Percentiles rank a stretch among this genome's conserved stretches.
Conservation (phyloP, 2,797 vertebrate genomes). For the Danio choprae region DNA sequence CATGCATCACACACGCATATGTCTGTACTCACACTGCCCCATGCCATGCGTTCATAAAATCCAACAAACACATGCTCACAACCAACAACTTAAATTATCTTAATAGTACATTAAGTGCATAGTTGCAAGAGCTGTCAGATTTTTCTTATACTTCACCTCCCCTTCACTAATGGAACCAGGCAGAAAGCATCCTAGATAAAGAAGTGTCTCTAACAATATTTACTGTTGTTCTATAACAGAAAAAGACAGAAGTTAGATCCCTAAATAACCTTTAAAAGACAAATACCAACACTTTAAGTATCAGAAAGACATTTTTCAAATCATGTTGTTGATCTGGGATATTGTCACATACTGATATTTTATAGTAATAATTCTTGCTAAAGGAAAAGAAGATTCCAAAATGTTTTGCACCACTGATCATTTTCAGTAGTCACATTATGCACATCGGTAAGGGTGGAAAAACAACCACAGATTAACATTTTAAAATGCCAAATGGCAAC, state of each 20-base stretch:
- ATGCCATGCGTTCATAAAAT: not conserved
- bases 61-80: slow-evolving; percentile 20
- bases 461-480: not conserved
- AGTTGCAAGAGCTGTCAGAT: slow-evolving; percentile 8
- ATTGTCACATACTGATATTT: not conserved
- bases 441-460: not conserved
- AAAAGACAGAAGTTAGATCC: not conserved
- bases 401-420: not conserved
- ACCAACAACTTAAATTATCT: slow-evolving; percentile 12
- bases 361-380: not conserved
- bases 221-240: slow-evolving; percentile 18
- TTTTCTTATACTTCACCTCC: slow-evolving; percentile 17
- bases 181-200: slow-evolving; percentile 17
- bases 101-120: slow-evolving; percentile 9
- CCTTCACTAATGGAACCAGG: slow-evolving; percentile 27
- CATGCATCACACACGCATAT: slow-evolving; percentile 34
- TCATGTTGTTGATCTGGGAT: not conserved
- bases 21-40: slow-evolving; percentile 3
- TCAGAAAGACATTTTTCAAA: not conserved
- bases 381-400: not conserved
- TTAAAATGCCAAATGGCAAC: not conserved
- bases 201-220: slow-evolving; percentile 31
- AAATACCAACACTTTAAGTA: not conserved
- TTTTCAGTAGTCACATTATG: not conserved
- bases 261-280: not conserved